These are phyloP conservation scores for Cardiocondyla obscurior DNA, from an alignment of 1,140 invertebrate species.

Conservation along the genomic window DNA sequence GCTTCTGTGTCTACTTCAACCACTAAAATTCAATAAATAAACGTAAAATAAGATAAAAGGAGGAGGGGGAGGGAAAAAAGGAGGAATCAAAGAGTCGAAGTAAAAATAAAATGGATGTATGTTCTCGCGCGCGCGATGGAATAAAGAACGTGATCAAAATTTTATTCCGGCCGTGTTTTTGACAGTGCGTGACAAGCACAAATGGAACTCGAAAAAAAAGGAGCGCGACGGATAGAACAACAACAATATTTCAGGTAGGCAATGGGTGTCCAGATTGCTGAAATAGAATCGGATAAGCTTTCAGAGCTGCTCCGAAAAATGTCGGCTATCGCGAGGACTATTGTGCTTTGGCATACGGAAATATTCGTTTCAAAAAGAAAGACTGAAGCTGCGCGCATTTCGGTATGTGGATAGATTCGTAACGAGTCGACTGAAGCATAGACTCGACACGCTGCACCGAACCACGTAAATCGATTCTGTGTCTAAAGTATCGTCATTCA, in stretches of 20 bases:
- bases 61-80: not conserved
- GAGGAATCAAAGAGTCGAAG: constrained; percentile 11
- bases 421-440: not conserved
- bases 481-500: not conserved
- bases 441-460: not conserved
- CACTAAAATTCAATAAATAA: not conserved
- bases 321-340: not conserved
- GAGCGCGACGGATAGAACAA: constrained; percentile 1
- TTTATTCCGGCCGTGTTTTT: constrained; percentile 40
- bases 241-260: constrained; percentile 37
- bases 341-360: not conserved
- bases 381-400: not conserved
- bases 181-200: constrained; percentile 39
- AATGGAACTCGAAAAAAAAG: constrained; percentile 38
- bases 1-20: not conserved
- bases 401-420: not conserved
- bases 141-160: constrained; percentile 39
- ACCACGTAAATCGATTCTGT: not conserved
- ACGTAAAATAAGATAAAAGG: constrained; percentile 7
- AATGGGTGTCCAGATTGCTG: not conserved
- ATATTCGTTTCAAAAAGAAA: constrained; percentile 7
- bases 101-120: constrained; percentile 36
- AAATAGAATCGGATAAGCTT: constrained; percentile 40
- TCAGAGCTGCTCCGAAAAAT: constrained; percentile 2
- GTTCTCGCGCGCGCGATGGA: not conserved